These are phyloP conservation scores for Hemistola chrysoprasaria DNA, from an alignment of 2,888 invertebrate genomes.

Conservation along the genomic window DNA sequence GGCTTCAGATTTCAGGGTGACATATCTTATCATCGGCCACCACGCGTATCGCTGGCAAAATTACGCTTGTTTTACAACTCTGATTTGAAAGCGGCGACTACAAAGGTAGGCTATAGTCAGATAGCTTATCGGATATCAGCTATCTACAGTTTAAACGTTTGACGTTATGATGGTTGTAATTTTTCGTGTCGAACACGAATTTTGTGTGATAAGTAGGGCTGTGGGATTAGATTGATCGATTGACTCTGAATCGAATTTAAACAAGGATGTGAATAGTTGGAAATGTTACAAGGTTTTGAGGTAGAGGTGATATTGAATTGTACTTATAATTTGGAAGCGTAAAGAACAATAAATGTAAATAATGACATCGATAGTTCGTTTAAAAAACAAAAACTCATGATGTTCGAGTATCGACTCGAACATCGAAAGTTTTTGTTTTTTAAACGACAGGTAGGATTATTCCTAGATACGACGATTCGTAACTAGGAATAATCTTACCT, in stretches of 20 bases:
- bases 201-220: conserved; percentile 70
- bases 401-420: no score
- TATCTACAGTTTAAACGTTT: conserved; percentile 65
- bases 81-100: conserved; percentile 75
- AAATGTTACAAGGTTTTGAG: no score
- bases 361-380: no score
- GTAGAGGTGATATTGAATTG: no score
- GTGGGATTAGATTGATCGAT: conserved; percentile 30
- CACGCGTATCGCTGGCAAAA: conserved; percentile 69
- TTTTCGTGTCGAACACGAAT: conserved; percentile 77
- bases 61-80: conserved; percentile 80
- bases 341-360: no score
- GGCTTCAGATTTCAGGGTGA: conserved; percentile 76
- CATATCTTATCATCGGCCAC: conserved; percentile 69
- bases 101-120: conserved; percentile 53
- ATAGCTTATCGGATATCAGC: conserved; percentile 42
- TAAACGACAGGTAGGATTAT: no score
- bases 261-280: no score
- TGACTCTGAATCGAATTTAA: neutral
- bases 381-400: no score
- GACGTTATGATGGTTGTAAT: conserved; percentile 78
- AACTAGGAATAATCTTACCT: no score
- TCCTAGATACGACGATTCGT: no score
- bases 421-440: no score
- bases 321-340: no score